Evolutionary conservation across 2,888 invertebrate genomes (phyloP).

Genomic region (Tortrix viridana): DNA sequence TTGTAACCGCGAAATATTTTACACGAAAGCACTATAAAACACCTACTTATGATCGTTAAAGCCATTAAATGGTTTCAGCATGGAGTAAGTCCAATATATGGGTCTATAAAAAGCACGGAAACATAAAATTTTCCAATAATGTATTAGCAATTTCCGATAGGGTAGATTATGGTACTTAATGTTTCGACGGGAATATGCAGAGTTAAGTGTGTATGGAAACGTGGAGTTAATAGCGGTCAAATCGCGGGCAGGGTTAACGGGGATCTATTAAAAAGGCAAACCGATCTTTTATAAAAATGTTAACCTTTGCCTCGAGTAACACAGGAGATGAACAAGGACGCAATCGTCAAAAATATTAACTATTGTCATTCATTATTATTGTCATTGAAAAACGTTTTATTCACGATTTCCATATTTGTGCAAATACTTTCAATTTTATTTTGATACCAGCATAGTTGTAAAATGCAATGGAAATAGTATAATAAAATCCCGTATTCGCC

Average conservation of each 20-base stretch:
- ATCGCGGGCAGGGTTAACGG: slow-evolving; percentile 6
- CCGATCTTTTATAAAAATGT: no score
- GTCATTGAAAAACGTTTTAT: no score
- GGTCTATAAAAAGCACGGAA: slow-evolving; percentile 71
- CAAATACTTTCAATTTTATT: not conserved
- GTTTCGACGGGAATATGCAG: slow-evolving; percentile 34
- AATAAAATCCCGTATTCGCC: slow-evolving; percentile 40
- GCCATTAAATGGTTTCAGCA: slow-evolving; percentile 70
- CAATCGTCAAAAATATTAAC: no score
- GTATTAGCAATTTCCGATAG: slow-evolving; percentile 71
- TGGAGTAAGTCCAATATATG: slow-evolving; percentile 72
- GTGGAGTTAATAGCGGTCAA: slow-evolving; percentile 12
- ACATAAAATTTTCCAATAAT: slow-evolving; percentile 70
- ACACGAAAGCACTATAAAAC: slow-evolving; percentile 56
- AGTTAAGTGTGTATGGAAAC: slow-evolving; percentile 29
- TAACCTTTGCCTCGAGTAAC: no score
- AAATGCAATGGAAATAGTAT: slow-evolving; percentile 40
- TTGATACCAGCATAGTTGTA: slow-evolving; percentile 42
- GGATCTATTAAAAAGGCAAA: not conserved
- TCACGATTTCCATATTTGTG: not conserved
- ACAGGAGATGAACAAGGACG: no score
- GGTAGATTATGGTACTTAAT: slow-evolving; percentile 51
- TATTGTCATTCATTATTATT: no score
- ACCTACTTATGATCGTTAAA: slow-evolving; percentile 73
- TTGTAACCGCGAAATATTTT: slow-evolving; percentile 45